A percentile compares a stretch with the other conserved stretches of the same genome.
These are phyloP conservation scores for Julus scanicus DNA, from an alignment of 2,888 invertebrate species.

Conservation along the genomic window DNA sequence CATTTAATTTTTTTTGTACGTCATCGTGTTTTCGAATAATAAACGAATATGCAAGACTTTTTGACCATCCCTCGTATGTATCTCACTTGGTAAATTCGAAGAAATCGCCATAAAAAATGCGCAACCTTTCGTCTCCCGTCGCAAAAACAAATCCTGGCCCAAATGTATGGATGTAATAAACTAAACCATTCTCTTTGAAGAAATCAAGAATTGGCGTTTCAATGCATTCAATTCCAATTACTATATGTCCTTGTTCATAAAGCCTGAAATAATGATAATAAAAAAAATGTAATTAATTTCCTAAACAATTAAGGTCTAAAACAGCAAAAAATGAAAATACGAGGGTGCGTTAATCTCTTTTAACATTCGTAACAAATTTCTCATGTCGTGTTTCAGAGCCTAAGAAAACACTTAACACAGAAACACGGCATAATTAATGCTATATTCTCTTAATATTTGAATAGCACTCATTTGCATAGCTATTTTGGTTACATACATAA, in stretches of 20 bases:
- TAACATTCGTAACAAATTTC: too few species aligned
- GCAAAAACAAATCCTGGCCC: constrained; percentile 53
- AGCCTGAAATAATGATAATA: constrained; percentile 60
- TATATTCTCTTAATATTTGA: too few species aligned
- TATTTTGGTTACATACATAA: too few species aligned
- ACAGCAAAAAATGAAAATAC: neutral
- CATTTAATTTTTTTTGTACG: too few species aligned
- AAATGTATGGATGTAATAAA: constrained; percentile 57
- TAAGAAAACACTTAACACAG: too few species aligned
- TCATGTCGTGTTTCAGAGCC: too few species aligned
- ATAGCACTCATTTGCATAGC: too few species aligned
- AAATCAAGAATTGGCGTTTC: constrained; percentile 60
- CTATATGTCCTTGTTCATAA: constrained; percentile 61
- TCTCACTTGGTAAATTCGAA: constrained; percentile 60
- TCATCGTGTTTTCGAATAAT: too few species aligned
- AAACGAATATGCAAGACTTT: too few species aligned
- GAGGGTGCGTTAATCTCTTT: too few species aligned
- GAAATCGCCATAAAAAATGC: constrained; percentile 62
- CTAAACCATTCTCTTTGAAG: constrained; percentile 60
- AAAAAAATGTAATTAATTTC: neutral
- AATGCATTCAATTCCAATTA: constrained; percentile 62
- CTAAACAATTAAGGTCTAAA: neutral
- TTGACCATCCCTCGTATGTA: too few species aligned
- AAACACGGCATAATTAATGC: too few species aligned
- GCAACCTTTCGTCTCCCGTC: constrained; percentile 59